A percentile compares a stretch with the other conserved stretches of the same genome.
These are phyloP conservation scores for Caiman crocodilus DNA, from an alignment of 2,797 vertebrate genomes.

Conservation along the genomic window DNA sequence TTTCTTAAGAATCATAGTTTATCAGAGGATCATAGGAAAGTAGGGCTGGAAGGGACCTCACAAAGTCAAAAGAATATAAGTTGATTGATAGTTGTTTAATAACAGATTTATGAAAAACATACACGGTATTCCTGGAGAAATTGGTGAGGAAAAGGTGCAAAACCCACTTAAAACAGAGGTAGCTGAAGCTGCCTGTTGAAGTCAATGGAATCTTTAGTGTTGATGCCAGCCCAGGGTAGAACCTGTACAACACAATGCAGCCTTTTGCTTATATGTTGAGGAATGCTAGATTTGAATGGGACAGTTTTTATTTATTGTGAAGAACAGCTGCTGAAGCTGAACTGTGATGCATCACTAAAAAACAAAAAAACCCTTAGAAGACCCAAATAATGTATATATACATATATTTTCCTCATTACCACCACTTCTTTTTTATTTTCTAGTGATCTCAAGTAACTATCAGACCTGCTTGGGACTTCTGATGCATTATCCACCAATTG, in stretches of 20 bases:
- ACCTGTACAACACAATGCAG: background rate
- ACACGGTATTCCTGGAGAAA: background rate
- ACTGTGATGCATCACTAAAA: background rate
- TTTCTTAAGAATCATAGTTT: background rate
- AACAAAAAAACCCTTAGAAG: background rate
- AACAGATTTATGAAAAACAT: background rate
- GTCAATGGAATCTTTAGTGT: background rate
- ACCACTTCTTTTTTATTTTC: background rate
- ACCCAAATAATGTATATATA: background rate
- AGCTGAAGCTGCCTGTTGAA: background rate
- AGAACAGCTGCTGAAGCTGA: background rate
- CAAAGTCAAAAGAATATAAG: background rate
- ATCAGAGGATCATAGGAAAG: too few species aligned
- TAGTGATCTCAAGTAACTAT: slow-evolving; percentile 99
- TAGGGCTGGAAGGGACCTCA: too few species aligned
- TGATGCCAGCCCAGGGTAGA: background rate
- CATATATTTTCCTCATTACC: background rate
- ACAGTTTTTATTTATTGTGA: background rate
- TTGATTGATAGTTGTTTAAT: background rate
- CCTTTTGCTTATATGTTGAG: background rate
- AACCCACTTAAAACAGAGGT: background rate
- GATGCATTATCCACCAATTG: slow-evolving; percentile 97
- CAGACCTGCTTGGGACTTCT: slow-evolving; percentile 97
- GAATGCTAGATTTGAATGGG: background rate
- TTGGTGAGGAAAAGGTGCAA: background rate